These are phyloP conservation scores for Zeugodacus cucurbitae DNA, from an alignment of 1,140 invertebrate species.

Conservation along the genomic window DNA sequence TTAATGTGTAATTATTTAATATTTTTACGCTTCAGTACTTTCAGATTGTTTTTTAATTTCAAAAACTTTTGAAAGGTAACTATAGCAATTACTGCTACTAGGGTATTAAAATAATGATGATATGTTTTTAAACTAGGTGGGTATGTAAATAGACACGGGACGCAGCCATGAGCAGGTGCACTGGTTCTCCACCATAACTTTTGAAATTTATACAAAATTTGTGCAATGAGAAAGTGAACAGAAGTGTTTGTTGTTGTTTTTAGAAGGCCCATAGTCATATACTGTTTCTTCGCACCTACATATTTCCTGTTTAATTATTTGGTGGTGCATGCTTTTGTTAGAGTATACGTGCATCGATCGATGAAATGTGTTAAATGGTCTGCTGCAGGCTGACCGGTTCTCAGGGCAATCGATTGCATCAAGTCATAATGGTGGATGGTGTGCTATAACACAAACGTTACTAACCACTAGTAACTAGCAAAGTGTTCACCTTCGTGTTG, in stretches of 20 bases:
- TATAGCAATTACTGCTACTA: no score
- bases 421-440: background rate
- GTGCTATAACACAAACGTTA: background rate
- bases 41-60: background rate
- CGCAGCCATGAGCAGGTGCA: no score
- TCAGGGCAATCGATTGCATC: background rate
- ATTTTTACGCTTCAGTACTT: background rate
- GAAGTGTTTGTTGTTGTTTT: background rate
- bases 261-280: background rate
- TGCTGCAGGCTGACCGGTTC: background rate
- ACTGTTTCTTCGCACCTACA: background rate
- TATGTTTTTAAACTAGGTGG: no score
- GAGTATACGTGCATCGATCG: background rate
- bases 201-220: no score
- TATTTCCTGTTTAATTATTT: background rate
- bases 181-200: no score
- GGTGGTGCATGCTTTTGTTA: background rate
- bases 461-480: no score
- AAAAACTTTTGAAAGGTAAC: no score
- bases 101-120: no score
- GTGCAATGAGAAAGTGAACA: background rate
- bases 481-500: no score
- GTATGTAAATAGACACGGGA: no score
- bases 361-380: background rate
- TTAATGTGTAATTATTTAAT: background rate